A percentile compares a stretch with the other conserved stretches of the same genome.
Evolutionary conservation across 2,797 vertebrate genomes (phyloP).

Genomic region (Hozukius guyotensis): DNA sequence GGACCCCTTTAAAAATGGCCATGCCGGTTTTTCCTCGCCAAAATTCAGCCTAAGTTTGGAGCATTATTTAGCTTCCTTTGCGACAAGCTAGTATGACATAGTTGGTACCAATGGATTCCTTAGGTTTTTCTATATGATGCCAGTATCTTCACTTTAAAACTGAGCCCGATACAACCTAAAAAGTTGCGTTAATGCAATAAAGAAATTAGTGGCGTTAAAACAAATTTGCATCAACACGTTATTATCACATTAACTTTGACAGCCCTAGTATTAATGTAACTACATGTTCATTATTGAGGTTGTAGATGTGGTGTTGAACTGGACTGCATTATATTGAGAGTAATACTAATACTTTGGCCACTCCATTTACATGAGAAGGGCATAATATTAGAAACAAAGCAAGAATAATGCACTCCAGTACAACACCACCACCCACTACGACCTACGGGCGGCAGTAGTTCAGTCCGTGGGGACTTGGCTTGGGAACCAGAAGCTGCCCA

Average conservation of each 20-base stretch:
- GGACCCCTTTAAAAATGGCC: too few relatives aligned
- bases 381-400: not conserved
- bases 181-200: too few relatives aligned
- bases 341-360: not conserved
- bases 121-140: too few relatives aligned
- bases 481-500: not conserved
- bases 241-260: too few relatives aligned
- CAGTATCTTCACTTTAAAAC: too few relatives aligned
- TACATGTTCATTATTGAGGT: not conserved
- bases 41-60: too few relatives aligned
- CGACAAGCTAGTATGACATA: too few relatives aligned
- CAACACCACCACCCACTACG: not conserved
- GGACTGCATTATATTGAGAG: not conserved
- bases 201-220: too few relatives aligned
- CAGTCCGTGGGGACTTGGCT: not conserved
- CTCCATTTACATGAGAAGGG: not conserved
- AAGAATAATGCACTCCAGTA: not conserved
- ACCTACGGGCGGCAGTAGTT: not conserved
- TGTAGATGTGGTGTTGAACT: not conserved
- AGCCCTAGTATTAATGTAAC: not conserved
- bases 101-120: too few relatives aligned
- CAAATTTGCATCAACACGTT: too few relatives aligned
- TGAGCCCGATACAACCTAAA: too few relatives aligned
- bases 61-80: too few relatives aligned
- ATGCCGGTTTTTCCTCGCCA: accelerated